Evolutionary conservation across 2,113 vertebrate genomes (phyloP).

Genomic region (Cheirogaleus medius): DNA sequence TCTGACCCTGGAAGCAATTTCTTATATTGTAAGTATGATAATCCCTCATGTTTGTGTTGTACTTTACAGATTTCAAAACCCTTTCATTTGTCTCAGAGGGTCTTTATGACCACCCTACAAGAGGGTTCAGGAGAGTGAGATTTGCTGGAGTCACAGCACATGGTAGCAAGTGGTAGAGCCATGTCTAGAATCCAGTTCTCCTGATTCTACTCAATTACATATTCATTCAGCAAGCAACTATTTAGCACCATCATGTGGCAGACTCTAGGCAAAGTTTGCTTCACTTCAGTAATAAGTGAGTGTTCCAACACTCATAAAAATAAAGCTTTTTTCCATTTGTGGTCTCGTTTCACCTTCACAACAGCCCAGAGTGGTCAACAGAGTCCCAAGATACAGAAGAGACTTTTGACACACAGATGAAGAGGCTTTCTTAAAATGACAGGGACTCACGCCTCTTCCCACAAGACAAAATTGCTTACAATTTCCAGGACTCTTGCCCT

Average conservation of each 20-base stretch:
- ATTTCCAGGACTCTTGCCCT: not conserved
- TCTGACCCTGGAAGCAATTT: not conserved
- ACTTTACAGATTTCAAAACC: not conserved
- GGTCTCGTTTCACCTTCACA: not conserved
- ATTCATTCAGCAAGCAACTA: not conserved
- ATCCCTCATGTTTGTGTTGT: not conserved
- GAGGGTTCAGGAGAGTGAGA: not conserved
- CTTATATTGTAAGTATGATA: not conserved
- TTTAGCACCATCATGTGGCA: rapidly evolving
- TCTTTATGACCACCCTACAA: not conserved
- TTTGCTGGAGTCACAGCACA: not conserved
- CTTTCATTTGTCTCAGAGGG: not conserved
- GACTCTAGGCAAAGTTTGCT: not conserved
- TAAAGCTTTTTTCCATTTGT: not conserved
- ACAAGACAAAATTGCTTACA: not conserved
- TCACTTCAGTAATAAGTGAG: not conserved
- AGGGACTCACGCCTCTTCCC: not conserved
- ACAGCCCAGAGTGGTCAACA: not conserved
- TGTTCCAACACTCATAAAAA: not conserved
- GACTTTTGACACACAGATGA: not conserved
- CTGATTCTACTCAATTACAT: not conserved
- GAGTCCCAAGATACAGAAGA: not conserved
- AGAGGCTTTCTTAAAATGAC: not conserved
- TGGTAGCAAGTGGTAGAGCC: not conserved
- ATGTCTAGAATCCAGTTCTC: not conserved